Evolutionary conservation across 2,113 vertebrate genomes (phyloP).

Genomic region (Chitala chitala): DNA sequence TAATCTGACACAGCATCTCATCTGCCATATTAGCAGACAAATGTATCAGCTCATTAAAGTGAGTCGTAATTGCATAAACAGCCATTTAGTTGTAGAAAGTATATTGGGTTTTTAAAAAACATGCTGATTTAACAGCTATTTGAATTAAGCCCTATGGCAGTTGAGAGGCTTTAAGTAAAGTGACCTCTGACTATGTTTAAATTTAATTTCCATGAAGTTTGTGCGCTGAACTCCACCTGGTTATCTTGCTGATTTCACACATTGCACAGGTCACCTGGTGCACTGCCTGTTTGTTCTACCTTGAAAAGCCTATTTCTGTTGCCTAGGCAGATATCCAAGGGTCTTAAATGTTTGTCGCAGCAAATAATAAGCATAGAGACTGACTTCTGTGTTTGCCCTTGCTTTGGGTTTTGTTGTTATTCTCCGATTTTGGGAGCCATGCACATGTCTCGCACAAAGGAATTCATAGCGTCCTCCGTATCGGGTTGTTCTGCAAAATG

Average conservation of each 20-base stretch:
- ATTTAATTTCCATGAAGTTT: no score
- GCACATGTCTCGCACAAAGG: not conserved
- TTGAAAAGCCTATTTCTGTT: not conserved
- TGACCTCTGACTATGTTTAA: no score
- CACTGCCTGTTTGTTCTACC: constrained; percentile 2
- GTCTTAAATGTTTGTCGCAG: constrained; percentile 17
- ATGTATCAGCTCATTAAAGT: no score
- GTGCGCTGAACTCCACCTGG: no score
- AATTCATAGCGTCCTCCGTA: not conserved
- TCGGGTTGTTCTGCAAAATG: not conserved
- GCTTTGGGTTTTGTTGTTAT: not conserved
- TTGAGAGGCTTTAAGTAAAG: no score
- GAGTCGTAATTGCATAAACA: no score
- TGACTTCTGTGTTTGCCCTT: not conserved
- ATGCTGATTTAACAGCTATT: no score
- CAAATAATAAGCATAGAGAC: constrained; percentile 6
- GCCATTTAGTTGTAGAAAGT: no score
- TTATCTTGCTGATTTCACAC: not conserved
- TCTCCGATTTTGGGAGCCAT: not conserved
- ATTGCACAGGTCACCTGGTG: constrained; percentile 16
- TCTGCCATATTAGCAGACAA: no score
- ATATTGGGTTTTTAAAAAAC: no score
- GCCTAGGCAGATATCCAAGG: constrained; percentile 3
- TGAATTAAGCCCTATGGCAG: no score
- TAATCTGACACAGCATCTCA: no score